Evolutionary conservation across 1,140 invertebrate species (phyloP).

Genomic region (Atta colombica): DNA sequence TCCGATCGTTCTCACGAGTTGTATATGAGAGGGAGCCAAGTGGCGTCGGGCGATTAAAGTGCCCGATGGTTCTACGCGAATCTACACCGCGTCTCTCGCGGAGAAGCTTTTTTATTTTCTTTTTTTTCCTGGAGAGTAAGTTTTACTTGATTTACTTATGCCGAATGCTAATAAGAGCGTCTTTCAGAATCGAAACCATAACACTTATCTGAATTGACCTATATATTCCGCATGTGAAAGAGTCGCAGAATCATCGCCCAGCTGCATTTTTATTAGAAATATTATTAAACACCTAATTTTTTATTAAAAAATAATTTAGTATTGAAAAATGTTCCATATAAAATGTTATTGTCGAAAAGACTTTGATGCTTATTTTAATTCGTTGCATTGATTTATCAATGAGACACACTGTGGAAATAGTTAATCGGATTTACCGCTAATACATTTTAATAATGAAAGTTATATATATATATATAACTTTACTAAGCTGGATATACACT

Average conservation of each 20-base stretch:
- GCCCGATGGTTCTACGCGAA: constrained; percentile 29
- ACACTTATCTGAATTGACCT: constrained; percentile 9
- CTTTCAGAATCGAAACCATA: background rate
- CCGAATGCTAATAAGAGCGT: background rate
- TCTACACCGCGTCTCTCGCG: background rate
- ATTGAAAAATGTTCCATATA: background rate
- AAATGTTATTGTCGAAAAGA: constrained; percentile 15
- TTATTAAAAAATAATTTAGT: background rate
- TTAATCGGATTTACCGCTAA: constrained; percentile 30
- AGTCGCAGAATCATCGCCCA: background rate
- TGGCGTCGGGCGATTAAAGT: constrained; percentile 27
- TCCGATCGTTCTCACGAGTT: constrained; percentile 68
- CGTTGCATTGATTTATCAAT: background rate
- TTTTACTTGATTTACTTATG: background rate
- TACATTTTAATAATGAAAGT: constrained; percentile 30
- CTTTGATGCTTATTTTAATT: constrained; percentile 22
- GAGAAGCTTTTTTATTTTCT: constrained; percentile 1
- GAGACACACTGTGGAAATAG: constrained; percentile 14
- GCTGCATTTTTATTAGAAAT: background rate
- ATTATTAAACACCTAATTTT: background rate
- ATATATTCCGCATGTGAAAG: constrained; percentile 9
- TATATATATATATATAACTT: constrained; percentile 32
- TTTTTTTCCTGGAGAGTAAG: background rate
- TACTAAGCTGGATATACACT: constrained; percentile 7
- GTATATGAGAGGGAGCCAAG: constrained; percentile 58